phyloP scores from a whole-genome alignment of 2,888 invertebrate genomes.

The Nymphalis urticae region DNA sequence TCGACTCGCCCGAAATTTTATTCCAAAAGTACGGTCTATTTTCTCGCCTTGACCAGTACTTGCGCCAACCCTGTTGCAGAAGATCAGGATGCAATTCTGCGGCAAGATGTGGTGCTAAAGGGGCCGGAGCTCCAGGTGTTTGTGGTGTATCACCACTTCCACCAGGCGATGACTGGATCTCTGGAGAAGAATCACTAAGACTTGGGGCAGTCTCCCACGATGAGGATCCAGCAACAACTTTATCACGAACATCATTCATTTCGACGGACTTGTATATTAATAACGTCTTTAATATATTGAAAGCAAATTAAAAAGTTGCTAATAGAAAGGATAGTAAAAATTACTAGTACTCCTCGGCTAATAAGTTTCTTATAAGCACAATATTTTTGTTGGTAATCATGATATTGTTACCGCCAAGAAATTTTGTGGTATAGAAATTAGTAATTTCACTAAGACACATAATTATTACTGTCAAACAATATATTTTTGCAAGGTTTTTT shows the following conservation, averaged over 20 bases:
- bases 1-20: constrained; percentile 95
- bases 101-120: constrained; percentile 71
- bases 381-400: constrained; percentile 60
- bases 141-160: constrained; percentile 77
- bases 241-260: constrained; percentile 80
- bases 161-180: constrained; percentile 71
- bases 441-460: constrained; percentile 52
- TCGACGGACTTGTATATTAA: constrained; percentile 46
- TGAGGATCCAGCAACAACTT: constrained; percentile 75
- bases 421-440: constrained; percentile 47
- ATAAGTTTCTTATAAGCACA: constrained; percentile 63
- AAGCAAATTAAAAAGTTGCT: constrained; percentile 26
- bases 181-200: constrained; percentile 72
- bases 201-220: constrained; percentile 70
- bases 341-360: constrained; percentile 41
- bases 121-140: constrained; percentile 83
- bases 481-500: constrained; percentile 41
- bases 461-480: constrained; percentile 43
- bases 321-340: constrained; percentile 2
- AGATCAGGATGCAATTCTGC: constrained; percentile 77
- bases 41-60: constrained; percentile 97
- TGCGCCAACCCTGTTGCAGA: constrained; percentile 95
- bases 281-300: constrained; percentile 27
- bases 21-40: constrained; percentile 98
- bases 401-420: constrained; percentile 69